phyloP scores from a whole-genome alignment of 1,140 invertebrate genomes.

The Eriocheir sinensis region DNA sequence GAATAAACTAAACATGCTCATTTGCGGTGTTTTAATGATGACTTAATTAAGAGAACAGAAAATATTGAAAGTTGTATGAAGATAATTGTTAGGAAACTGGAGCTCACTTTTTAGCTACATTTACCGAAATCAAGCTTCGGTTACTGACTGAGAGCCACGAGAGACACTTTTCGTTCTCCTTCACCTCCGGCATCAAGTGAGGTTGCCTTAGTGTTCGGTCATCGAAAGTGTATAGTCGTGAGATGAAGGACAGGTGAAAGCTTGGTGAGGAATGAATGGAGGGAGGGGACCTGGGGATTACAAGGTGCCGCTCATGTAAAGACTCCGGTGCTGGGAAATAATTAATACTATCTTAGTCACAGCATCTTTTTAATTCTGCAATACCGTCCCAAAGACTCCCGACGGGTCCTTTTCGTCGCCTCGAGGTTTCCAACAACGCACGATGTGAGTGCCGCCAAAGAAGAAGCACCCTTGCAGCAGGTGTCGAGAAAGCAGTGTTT shows the following conservation, averaged over 20 bases:
- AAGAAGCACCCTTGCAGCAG: neutral
- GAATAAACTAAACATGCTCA: too few species aligned
- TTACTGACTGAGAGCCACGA: neutral
- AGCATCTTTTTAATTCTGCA: conserved; percentile 74
- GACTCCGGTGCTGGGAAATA: conserved; percentile 51
- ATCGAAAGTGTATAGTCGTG: neutral
- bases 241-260: neutral
- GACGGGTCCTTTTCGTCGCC: conserved; percentile 62
- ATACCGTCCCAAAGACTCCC: conserved; percentile 67
- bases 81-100: too few species aligned
- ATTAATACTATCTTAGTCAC: conserved; percentile 67
- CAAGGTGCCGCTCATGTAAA: neutral
- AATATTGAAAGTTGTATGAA: too few species aligned
- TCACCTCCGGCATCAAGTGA: neutral
- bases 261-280: neutral
- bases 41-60: neutral
- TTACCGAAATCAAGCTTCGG: neutral
- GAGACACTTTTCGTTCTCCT: conserved; percentile 3
- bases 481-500: neutral
- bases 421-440: conserved; percentile 70
- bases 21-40: neutral
- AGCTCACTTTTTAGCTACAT: neutral
- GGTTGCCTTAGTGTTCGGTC: neutral
- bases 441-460: neutral
- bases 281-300: neutral